Evolutionary conservation across 2,888 invertebrate species (phyloP).

Genomic region (Melanostoma mellinum): DNA sequence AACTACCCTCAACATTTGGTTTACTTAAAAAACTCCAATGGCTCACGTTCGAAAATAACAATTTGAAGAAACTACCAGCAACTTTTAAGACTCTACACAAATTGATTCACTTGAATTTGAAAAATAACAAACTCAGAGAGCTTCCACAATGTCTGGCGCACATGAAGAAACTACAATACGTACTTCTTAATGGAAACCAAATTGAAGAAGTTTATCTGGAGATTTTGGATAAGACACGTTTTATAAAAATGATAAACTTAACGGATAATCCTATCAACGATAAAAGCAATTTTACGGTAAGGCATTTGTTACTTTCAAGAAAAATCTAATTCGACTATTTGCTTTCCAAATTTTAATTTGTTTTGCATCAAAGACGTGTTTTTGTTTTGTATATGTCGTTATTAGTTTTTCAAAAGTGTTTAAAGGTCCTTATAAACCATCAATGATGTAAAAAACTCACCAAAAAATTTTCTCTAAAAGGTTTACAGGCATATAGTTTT

Average conservation of each 20-base stretch:
- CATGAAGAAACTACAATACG: slow-evolving; percentile 83
- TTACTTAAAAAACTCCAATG: slow-evolving; percentile 85
- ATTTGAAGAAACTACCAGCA: slow-evolving; percentile 83
- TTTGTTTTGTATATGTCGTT: no score
- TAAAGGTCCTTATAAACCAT: no score
- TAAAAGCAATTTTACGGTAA: slow-evolving; percentile 32
- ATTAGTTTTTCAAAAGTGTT: no score
- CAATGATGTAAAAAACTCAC: no score
- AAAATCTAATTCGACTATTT: no score
- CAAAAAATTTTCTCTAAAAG: slow-evolving; percentile 50
- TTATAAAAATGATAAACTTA: slow-evolving; percentile 84
- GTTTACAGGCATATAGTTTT: slow-evolving; percentile 40
- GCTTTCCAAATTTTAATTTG: no score
- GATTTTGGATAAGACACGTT: slow-evolving; percentile 75
- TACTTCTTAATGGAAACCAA: slow-evolving; percentile 83
- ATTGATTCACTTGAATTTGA: slow-evolving; percentile 86
- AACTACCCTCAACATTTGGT: slow-evolving; percentile 85
- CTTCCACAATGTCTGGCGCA: slow-evolving; percentile 82
- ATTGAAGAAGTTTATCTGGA: slow-evolving; percentile 74
- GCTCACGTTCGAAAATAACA: slow-evolving; percentile 86
- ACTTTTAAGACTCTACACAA: slow-evolving; percentile 83
- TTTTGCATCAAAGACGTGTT: no score
- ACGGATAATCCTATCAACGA: slow-evolving; percentile 83
- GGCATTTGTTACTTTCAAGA: slow-evolving; percentile 1
- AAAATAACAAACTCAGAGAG: slow-evolving; percentile 83